These are phyloP conservation scores for Heteromyza rotundicornis DNA, from an alignment of 2,888 invertebrate genomes.

Conservation along the genomic window DNA sequence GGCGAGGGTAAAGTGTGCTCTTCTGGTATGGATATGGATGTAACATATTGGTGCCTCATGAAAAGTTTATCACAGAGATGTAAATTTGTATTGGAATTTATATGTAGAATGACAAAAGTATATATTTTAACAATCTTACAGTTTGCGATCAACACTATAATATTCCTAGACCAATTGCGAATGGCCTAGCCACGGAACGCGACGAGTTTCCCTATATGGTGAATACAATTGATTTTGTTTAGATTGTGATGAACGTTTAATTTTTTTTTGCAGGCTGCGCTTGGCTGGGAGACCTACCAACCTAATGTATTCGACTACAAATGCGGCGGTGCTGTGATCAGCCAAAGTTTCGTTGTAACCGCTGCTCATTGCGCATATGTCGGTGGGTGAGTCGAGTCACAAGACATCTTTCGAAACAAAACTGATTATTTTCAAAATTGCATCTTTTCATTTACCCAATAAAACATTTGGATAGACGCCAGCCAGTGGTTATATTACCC, in stretches of 20 bases:
- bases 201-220: slow-evolving; percentile 11
- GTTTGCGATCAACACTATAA: no score
- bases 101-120: no score
- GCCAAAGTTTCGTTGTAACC: slow-evolving; percentile 42
- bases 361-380: slow-evolving; percentile 51
- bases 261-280: slow-evolving; percentile 35
- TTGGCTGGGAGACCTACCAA: slow-evolving; percentile 43
- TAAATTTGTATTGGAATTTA: no score
- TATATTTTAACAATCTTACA: no score
- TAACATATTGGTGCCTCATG: no score
- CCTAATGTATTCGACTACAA: slow-evolving; percentile 37
- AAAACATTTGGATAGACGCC: slow-evolving; percentile 26
- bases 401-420: no score
- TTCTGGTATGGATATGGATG: no score
- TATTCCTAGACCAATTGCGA: slow-evolving; percentile 7
- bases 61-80: no score
- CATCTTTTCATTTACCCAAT: neutral
- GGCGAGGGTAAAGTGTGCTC: no score
- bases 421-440: no score
- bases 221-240: neutral
- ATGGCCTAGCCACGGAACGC: slow-evolving; percentile 22
- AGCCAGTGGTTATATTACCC: slow-evolving; percentile 35
- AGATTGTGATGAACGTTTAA: neutral
- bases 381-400: slow-evolving; percentile 38
- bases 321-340: slow-evolving; percentile 49